These are phyloP conservation scores for Hemitrygon akajei DNA, from an alignment of 2,797 vertebrate species.

Conservation along the genomic window DNA sequence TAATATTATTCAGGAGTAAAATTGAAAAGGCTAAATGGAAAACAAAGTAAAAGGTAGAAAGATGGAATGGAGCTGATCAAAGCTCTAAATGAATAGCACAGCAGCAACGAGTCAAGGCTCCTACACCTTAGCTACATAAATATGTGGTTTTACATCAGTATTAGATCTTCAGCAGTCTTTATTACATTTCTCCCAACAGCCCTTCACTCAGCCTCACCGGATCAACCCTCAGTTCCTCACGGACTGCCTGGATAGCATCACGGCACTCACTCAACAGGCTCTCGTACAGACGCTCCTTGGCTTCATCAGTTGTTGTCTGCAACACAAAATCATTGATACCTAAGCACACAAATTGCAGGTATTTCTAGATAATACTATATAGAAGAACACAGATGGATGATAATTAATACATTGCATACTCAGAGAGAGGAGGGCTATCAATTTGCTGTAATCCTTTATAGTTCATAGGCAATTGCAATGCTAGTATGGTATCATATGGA, in stretches of 20 bases:
- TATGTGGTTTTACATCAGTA: not conserved
- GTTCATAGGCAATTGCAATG: too few species aligned
- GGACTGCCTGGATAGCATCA: constrained; percentile 91
- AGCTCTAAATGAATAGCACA: not conserved
- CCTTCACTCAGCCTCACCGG: constrained; percentile 60
- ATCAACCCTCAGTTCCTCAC: constrained; percentile 85
- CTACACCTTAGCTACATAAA: not conserved
- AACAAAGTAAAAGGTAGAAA: not conserved
- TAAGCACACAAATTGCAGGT: not conserved
- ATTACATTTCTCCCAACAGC: not conserved
- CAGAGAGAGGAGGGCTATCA: not conserved
- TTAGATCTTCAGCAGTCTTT: not conserved
- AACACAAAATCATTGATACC: not conserved
- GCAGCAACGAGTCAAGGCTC: not conserved
- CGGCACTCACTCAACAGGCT: constrained; percentile 90
- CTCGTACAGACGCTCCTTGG: constrained; percentile 92
- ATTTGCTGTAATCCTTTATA: not conserved
- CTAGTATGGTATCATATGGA: too few species aligned
- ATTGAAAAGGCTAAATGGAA: not conserved
- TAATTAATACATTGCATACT: not conserved
- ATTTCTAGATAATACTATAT: not conserved
- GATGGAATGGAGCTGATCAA: not conserved
- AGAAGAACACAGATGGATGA: not conserved
- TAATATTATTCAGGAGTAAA: not conserved
- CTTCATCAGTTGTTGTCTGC: constrained; percentile 86